Evolutionary conservation across 2,113 vertebrate genomes (phyloP), one percentile per base, ranked within the genome.

Genomic region (Colossoma macropomum): DNA sequence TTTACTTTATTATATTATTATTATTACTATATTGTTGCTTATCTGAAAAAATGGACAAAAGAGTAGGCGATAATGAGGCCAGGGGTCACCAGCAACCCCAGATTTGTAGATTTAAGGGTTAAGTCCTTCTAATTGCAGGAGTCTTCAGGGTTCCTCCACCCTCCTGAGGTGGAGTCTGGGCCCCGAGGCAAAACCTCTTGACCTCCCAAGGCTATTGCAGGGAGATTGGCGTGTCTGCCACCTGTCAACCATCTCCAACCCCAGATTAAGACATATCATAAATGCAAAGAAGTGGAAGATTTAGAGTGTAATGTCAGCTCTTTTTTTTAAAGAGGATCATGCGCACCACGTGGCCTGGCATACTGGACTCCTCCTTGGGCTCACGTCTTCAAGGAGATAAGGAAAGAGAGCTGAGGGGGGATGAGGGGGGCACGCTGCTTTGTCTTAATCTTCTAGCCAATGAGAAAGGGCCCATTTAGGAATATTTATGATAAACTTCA

Each of bases 311-410:
- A 93, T 91, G 70, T 86, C 83, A 86, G 77, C 84, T 86, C 59
- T 89, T 83, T 89, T 30, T 80, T 92, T 83, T 86, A 69, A 89
- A 92, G 86, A 93, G 89, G 92, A 92, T 91, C 81, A 83, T 50
- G 62, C 28, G 59, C 73, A 10, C 38, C 56, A 72, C 7, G 60
- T 86, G 74, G 50, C 59, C 23, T 27, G 21, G 34, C 13, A 45
- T 25, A 75, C 75, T 63, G 52, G 59, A 27, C 65, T 59, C 21
- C 52, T 54, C 52, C 54, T 23, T 48, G 11, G 62, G 45, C 63
- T 74, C 54, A 45, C 81, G 66, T 75, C 79, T 84, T 25, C 50
- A 28, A 52, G 48, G 63, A 87, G 85, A 88, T 88, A 87, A 84
- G 73, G 83, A 77, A 77, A 72, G 34, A 84, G 71, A 71, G 52